These are phyloP conservation scores for Notamacropus eugenii DNA, from an alignment of 2,797 vertebrate species.

Conservation along the genomic window DNA sequence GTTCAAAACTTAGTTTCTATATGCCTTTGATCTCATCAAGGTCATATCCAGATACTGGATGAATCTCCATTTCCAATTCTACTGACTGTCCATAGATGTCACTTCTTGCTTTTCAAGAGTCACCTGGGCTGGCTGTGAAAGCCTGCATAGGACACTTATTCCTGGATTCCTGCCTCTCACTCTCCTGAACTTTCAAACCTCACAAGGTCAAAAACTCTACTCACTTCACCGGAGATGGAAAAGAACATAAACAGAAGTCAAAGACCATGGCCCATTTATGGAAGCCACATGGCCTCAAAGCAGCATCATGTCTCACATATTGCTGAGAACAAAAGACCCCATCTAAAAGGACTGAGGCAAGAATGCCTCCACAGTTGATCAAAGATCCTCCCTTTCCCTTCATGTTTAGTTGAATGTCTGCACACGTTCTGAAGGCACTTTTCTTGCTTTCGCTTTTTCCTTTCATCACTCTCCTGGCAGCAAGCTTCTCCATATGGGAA, in stretches of 20 bases:
- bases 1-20: neutral
- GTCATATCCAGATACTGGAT: neutral
- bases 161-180: neutral
- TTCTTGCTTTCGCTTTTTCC: neutral
- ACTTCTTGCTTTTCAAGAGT: neutral
- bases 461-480: neutral
- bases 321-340: neutral
- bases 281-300: neutral
- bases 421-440: neutral
- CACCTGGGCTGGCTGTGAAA: neutral
- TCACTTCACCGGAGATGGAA: neutral
- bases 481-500: no score
- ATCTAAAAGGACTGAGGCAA: neutral
- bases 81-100: neutral
- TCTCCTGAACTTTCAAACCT: neutral
- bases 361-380: neutral
- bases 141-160: neutral
- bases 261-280: neutral
- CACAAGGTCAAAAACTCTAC: neutral
- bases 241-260: neutral
- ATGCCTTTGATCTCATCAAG: neutral
- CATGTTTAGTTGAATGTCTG: neutral
- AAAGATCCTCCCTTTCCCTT: neutral
- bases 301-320: neutral
- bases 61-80: neutral